Evolutionary conservation across 1,140 invertebrate species (phyloP), one percentile per base, ranked within the genome.

Genomic region (Chionoecetes opilio): DNA sequence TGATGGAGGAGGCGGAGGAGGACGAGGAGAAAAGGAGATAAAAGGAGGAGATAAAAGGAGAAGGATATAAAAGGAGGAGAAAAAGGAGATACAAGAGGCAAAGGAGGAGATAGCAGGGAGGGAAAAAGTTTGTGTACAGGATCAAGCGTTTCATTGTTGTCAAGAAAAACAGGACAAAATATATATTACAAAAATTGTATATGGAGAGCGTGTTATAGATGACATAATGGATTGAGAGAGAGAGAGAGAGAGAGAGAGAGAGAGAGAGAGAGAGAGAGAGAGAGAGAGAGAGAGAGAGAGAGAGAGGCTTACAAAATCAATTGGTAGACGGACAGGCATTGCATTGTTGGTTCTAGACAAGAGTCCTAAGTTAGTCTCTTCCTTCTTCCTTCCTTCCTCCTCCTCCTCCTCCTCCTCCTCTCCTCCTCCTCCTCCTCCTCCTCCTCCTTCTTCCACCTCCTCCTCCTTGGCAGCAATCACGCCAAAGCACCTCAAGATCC

Each of bases 271-370:
- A 87, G 86, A 35, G 32, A 87, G 32, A 87, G 87, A 21, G 87
- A 89, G 35, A 89, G 35, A 11, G 87, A 89, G 87, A 89, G 87
- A 89, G 87, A 89, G 86, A 88, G 86, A 88, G 86, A 88, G 86
- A 88, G 86, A 88, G 86, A 88, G n/a, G 26, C 86, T 37, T 6
- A 88, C 0, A 46, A 3, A 38, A 46, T 89, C 41, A 29, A 89
- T 89, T 41, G 11, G 34, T 3, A 26, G 32, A n/a, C 34, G 41
- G 87, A 41, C 87, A 38, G 87, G 41, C 87, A 89, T 26, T 75
- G 63, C 63, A 75, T 75, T 75, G 63, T 75, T 75, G n/a, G 0
- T 26, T 75, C 63, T 8, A 75, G 63, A 75, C 63, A 75, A 17
- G n/a, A 75, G 6, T 75, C 63, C n/a, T 75, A 26, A 3, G 53